Base-by-base conservation (phyloP, 1,140 invertebrate species). In the Probaryconus sp. region DNA sequence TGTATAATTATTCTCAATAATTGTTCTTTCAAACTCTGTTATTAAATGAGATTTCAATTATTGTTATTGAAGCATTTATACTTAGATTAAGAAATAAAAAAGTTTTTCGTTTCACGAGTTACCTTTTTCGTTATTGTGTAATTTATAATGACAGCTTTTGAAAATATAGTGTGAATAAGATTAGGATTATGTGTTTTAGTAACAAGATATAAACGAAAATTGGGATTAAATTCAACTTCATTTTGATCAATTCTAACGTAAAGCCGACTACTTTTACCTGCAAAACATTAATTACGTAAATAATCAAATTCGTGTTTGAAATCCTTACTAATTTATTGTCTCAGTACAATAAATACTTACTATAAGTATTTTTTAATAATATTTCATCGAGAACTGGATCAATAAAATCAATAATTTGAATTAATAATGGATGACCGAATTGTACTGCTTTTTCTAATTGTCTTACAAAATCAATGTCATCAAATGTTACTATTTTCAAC, bases 401-500 rank as follows among this genome's bases (percentile, higher is more conserved):
- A 30, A 97, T 94, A 77, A 96, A 96, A 76, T 97, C 95, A 4
- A 96, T 94, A 84, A 97, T 94, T 89, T 96, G 92, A 80, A 97
- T 95, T 0, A 97, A 79, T 24, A 97, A 91, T 0, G 95, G 93
- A 48, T 92, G 91, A 1, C 96, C 96, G 81, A 96, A 96, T 81
- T 94, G 95, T 24, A 97, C 93, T 0, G 95, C 92, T 87, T 96
- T 92, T 88, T 97, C 95, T 5, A 97, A 83, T 70, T 95, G 93
- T 78, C 95, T 94, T 1, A 97, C 80, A 84, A 96, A 97, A 80
- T 97, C 95, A 0, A 87, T 76, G 83, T 97, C 96, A 77, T 91
- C 93, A 80, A 97, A 97, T 0, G 93, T 94, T 5, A 96, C 83
- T 3, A 93, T 89, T 85, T 96, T 96, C 0, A 97, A 87, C 81